These are phyloP conservation scores for Homarus americanus DNA, from an alignment of 1,140 invertebrate species.

Conservation along the genomic window DNA sequence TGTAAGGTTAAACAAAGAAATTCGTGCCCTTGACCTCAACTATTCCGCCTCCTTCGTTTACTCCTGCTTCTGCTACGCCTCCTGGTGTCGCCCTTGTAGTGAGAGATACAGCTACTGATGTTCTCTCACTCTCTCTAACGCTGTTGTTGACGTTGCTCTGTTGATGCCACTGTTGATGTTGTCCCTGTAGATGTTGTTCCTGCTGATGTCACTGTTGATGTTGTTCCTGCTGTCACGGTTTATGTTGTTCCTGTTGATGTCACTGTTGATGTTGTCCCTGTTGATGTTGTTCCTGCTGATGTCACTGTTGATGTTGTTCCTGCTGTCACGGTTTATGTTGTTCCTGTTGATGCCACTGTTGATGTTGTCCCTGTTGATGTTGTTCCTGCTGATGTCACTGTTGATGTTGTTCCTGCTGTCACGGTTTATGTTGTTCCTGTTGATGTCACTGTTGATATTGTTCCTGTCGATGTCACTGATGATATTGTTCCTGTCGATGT, in stretches of 20 bases:
- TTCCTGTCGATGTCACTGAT: neutral
- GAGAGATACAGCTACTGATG: no score
- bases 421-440: neutral
- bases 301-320: neutral
- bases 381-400: neutral
- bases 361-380: neutral
- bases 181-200: neutral
- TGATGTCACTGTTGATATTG: neutral
- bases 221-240: neutral
- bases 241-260: neutral
- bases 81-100: no score
- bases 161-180: no score
- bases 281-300: neutral
- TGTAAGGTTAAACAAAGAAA: no score
- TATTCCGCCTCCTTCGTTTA: no score
- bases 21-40: no score
- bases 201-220: neutral
- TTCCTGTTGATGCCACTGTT: neutral
- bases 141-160: no score
- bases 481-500: neutral
- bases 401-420: neutral
- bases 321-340: neutral
- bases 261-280: neutral
- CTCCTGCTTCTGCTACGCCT: no score
- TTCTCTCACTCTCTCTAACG: no score